A percentile compares a stretch with the other conserved stretches of the same genome.
Conservation (phyloP, 2,797 vertebrate genomes). For the Brachyrhaphis roseni region DNA sequence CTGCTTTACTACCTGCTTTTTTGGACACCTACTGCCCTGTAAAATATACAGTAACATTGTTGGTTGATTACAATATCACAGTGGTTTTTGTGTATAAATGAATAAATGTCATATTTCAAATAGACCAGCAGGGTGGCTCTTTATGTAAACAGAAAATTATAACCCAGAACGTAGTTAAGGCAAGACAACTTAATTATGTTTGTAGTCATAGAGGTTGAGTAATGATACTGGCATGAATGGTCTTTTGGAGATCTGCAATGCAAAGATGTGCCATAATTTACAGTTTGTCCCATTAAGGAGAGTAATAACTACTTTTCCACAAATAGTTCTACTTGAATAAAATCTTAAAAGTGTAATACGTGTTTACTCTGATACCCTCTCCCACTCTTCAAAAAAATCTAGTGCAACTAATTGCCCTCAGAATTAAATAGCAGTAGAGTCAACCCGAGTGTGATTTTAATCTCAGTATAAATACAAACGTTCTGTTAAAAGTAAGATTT, state of each 20-base stretch:
- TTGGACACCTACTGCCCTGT: neutral
- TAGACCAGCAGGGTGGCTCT: neutral
- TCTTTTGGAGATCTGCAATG: neutral
- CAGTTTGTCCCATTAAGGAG: neutral
- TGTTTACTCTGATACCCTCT: no score
- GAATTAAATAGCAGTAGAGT: neutral
- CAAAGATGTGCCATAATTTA: neutral
- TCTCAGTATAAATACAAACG: neutral
- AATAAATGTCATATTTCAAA: conserved; percentile 8
- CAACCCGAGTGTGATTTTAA: neutral
- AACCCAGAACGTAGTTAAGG: neutral
- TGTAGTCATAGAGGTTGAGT: neutral
- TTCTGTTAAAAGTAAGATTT: neutral
- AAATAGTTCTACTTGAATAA: neutral
- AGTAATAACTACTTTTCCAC: neutral
- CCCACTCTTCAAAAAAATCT: no score
- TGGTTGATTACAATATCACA: neutral
- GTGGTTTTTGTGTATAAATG: neutral
- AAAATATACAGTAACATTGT: neutral
- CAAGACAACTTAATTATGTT: neutral
- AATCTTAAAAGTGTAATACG: neutral
- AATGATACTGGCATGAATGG: neutral
- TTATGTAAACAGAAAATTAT: neutral
- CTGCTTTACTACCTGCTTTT: conserved; percentile 17
- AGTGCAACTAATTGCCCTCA: neutral